Conservation (phyloP, 2,888 invertebrate genomes). For the Aphidius colemani region DNA sequence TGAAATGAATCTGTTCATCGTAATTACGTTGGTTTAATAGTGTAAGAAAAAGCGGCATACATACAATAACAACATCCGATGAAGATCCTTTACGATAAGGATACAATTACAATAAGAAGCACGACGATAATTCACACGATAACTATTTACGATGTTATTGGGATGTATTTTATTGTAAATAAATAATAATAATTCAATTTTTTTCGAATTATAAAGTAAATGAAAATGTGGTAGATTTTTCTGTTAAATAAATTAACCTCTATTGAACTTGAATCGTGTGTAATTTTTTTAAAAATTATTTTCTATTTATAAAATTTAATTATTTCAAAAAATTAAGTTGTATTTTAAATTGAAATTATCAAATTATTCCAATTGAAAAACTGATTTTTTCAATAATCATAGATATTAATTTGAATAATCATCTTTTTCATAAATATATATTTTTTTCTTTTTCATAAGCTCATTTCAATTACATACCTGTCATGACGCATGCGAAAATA, state of each 20-base stretch:
- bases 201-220: neutral
- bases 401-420: conserved; percentile 7
- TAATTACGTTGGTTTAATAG: conserved; percentile 2
- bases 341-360: no score
- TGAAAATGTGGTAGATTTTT: neutral
- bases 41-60: conserved; percentile 11
- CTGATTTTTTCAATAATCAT: neutral
- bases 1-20: conserved; percentile 1
- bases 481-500: conserved; percentile 36
- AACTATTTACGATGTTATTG: conserved; percentile 1
- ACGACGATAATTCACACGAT: conserved; percentile 14
- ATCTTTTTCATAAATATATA: conserved; percentile 29
- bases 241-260: neutral
- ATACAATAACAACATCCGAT: neutral
- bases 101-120: conserved; percentile 20
- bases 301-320: conserved; percentile 9
- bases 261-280: neutral
- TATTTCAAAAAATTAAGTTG: neutral
- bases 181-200: conserved; percentile 17
- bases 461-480: conserved; percentile 39
- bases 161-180: conserved; percentile 5
- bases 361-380: no score
- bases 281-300: neutral
- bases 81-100: conserved; percentile 6
- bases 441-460: conserved; percentile 32